Conservation (phyloP, 2,113 vertebrate genomes). For the Pedetes capensis region DNA sequence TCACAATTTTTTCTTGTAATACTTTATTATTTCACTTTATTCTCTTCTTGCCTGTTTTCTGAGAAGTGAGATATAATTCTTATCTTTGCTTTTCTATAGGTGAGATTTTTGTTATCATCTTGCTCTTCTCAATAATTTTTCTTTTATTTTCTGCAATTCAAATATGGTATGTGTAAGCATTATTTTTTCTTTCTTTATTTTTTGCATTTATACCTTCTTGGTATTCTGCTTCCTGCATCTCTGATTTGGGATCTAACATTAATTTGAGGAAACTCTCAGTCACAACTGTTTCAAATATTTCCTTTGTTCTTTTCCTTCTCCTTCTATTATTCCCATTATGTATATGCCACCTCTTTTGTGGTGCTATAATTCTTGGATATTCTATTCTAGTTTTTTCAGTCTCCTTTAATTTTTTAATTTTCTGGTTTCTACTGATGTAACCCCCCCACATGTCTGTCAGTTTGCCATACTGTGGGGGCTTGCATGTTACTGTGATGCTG, state of each 20-base stretch:
- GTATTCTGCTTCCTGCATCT: background rate
- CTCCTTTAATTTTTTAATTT: background rate
- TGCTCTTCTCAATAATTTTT: background rate
- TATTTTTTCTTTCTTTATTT: background rate
- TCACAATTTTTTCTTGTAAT: background rate
- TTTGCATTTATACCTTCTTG: background rate
- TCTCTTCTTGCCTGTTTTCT: conserved; percentile 20
- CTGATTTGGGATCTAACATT: background rate
- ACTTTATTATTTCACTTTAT: background rate
- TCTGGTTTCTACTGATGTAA: no score
- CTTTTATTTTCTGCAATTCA: background rate
- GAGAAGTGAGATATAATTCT: background rate
- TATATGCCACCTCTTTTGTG: background rate
- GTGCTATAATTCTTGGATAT: background rate
- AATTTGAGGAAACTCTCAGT: background rate
- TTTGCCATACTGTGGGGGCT: no score
- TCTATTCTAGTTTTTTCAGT: background rate
- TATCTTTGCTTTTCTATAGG: background rate
- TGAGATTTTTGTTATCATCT: background rate
- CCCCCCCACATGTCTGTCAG: no score
- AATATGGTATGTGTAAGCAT: background rate
- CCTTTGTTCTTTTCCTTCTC: background rate
- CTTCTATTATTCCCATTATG: background rate
- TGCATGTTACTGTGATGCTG: no score
- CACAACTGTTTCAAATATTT: background rate